phyloP scores from a whole-genome alignment of 2,888 invertebrate genomes.

The Hymenopus coronatus region DNA sequence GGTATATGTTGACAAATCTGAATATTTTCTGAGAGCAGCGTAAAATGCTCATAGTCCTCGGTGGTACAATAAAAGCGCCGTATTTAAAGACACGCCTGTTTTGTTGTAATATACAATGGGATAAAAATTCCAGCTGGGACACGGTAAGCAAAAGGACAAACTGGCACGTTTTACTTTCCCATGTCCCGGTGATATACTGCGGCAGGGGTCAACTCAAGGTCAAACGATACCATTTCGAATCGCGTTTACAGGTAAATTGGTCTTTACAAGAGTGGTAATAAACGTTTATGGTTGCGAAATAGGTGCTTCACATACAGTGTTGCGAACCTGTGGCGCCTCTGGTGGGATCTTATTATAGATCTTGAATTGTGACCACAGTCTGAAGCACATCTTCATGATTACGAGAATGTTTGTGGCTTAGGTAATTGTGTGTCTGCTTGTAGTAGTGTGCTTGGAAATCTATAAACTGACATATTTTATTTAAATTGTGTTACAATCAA shows the following conservation, averaged over 20 bases:
- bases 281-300: not conserved
- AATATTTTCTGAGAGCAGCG: too few species aligned
- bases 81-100: not conserved
- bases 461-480: too few species aligned
- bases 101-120: not conserved
- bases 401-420: not conserved
- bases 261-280: not conserved
- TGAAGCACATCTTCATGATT: not conserved
- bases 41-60: too few species aligned
- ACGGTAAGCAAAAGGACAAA: not conserved
- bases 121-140: not conserved
- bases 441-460: too few species aligned
- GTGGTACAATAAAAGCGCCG: too few species aligned
- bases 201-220: not conserved
- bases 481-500: too few species aligned
- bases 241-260: not conserved
- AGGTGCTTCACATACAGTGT: not conserved
- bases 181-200: not conserved
- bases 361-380: not conserved
- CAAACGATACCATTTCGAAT: not conserved
- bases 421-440: not conserved
- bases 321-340: not conserved
- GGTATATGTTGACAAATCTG: too few species aligned
- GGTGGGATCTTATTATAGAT: not conserved
- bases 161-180: not conserved